Evolutionary conservation across 2,888 invertebrate genomes (phyloP), one percentile per base, ranked within the genome.

Genomic region (Aphelenchoides bicaudatus): DNA sequence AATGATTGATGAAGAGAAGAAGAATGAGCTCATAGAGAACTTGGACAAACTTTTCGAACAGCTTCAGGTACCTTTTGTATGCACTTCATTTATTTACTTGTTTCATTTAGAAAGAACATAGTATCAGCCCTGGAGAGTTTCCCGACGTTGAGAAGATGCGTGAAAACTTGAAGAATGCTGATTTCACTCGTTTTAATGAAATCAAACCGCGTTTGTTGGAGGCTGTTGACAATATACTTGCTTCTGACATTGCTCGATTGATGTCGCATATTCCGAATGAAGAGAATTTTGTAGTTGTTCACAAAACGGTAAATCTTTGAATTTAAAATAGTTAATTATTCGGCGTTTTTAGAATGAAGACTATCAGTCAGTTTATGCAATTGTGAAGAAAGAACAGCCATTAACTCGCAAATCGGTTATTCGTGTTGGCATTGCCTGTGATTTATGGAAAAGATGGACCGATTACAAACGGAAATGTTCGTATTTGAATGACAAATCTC

Each of bases 61-160:
- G 58, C 61, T 79, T 6, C 73, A 74, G 59, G 61, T 64, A 55
- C 27, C n/a, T 0, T n/a, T 3, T 13, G 1, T 10, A 34, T 34
- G 8, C 10, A 6, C 43, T 43, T n/a, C 6, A 6, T 39, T 23
- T 23, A 31, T 6, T 49, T 6, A 6, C 49, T 39, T 49, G 25
- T 8, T 6, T 19, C 39, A 67, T 79, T 6, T 62, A 72, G 61
- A 85, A 88, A 46, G 93, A 94, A 79, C 90, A 93, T 81, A 88
- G 90, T 78, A 94, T 98, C 72, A 93, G 94, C 0, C 89, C 90
- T 0, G 98, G 98, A 3, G 98, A 98, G 82, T 98, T 98, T 83
- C 98, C 98, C 0, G 91, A 94, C 76, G 85, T 94, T n/a, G 88
- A 90, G 79, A 89, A 90, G 81, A 94, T 98, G 94, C 91, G 93